These are phyloP conservation scores for Drosophila recens DNA, from an alignment of 2,888 invertebrate genomes.

Conservation along the genomic window DNA sequence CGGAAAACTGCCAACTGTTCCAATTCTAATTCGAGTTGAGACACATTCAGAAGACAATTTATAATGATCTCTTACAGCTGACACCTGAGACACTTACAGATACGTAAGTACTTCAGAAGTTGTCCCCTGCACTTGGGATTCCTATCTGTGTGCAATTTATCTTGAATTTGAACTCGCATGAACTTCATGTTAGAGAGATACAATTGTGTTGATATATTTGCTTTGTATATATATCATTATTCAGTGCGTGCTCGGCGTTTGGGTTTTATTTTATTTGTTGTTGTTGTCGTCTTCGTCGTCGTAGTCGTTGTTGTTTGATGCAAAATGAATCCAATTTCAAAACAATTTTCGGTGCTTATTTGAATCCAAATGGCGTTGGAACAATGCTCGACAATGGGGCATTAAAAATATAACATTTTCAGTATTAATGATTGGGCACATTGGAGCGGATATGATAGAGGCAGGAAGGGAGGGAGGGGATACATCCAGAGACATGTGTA, in stretches of 20 bases:
- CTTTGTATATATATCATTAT: constrained; percentile 57
- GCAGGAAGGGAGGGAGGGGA: not conserved
- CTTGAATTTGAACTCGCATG: constrained; percentile 40
- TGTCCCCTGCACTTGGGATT: constrained; percentile 32
- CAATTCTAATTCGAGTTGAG: constrained; percentile 5
- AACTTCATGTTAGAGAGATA: constrained; percentile 12
- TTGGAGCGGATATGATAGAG: constrained; percentile 10
- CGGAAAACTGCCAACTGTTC: constrained; percentile 17
- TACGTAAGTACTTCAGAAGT: constrained; percentile 13
- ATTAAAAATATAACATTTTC: constrained; percentile 52
- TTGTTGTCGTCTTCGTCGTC: not conserved
- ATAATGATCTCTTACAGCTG: constrained; percentile 26
- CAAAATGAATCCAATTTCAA: constrained; percentile 61
- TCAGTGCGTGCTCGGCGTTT: constrained; percentile 65
- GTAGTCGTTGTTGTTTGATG: constrained; percentile 34
- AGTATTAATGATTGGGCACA: constrained; percentile 29
- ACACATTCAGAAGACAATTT: constrained; percentile 22
- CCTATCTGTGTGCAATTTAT: constrained; percentile 47
- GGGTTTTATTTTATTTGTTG: constrained; percentile 20
- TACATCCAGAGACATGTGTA: constrained; percentile 34
- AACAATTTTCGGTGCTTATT: constrained; percentile 53
- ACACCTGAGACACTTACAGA: constrained; percentile 40
- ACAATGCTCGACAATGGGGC: constrained; percentile 37
- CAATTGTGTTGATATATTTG: constrained; percentile 30
- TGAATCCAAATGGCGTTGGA: constrained; percentile 59